These are phyloP conservation scores for Diarsia dahlii DNA, from an alignment of 2,888 invertebrate genomes.

Conservation along the genomic window DNA sequence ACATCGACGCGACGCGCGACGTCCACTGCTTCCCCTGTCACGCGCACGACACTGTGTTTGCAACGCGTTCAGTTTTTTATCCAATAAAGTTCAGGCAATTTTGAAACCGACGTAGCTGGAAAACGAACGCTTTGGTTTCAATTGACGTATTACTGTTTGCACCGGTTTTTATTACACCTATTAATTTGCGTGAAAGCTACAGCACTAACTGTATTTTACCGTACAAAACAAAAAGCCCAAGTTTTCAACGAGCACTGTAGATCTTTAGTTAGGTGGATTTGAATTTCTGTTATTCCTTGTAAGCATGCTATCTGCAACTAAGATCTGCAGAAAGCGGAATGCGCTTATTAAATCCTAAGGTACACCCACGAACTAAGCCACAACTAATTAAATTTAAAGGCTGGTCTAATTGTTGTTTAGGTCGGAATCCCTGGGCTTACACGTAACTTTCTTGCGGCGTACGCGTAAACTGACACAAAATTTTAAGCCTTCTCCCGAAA, in stretches of 20 bases:
- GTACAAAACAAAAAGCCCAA: slow-evolving; percentile 26
- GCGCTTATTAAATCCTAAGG: slow-evolving; percentile 61
- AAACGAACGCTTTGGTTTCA: slow-evolving; percentile 29
- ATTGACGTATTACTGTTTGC: slow-evolving; percentile 38
- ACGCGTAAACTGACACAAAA: slow-evolving; percentile 72
- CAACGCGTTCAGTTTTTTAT: slow-evolving; percentile 37
- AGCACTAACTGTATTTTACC: slow-evolving; percentile 16
- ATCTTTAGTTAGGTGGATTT: slow-evolving; percentile 48
- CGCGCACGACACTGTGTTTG: slow-evolving; percentile 40
- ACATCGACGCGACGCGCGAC: slow-evolving; percentile 54
- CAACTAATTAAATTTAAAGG: slow-evolving; percentile 68
- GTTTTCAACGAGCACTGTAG: slow-evolving; percentile 29
- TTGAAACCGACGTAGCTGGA: slow-evolving; percentile 36
- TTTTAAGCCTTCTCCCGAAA: slow-evolving; percentile 74
- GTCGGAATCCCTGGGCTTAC: slow-evolving; percentile 65
- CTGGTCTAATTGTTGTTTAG: slow-evolving; percentile 66
- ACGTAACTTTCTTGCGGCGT: slow-evolving; percentile 70
- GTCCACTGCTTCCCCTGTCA: slow-evolving; percentile 40
- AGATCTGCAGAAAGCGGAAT: slow-evolving; percentile 63
- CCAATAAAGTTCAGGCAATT: slow-evolving; percentile 35
- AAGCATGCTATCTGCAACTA: slow-evolving; percentile 53
- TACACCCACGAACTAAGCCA: slow-evolving; percentile 56
- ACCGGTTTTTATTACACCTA: slow-evolving; percentile 45
- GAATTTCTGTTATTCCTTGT: slow-evolving; percentile 53
- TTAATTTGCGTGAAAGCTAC: slow-evolving; percentile 43